phyloP scores from a whole-genome alignment of 2,113 vertebrate genomes.

The Apistogramma diplotaenia region DNA sequence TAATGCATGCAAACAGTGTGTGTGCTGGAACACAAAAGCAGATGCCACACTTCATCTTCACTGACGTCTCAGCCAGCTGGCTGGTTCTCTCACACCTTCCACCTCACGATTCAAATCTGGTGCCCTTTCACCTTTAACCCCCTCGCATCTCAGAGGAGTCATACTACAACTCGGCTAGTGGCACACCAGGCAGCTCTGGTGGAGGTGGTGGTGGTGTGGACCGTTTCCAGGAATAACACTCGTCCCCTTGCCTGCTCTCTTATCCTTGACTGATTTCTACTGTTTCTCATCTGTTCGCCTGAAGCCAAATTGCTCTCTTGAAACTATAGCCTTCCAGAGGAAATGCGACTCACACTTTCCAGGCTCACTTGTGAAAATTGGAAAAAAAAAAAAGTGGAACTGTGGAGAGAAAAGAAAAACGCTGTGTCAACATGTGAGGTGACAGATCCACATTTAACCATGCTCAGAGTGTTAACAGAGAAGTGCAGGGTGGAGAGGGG shows the following conservation, averaged over 20 bases:
- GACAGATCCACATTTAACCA: neutral
- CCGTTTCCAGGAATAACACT: constrained; percentile 35
- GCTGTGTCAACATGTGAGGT: neutral
- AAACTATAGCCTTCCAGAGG: too few relatives aligned
- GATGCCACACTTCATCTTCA: neutral
- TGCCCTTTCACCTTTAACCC: constrained; percentile 11
- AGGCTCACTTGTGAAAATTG: too few relatives aligned
- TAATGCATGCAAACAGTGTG: neutral
- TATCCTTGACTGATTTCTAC: constrained; percentile 6
- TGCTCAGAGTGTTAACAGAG: neutral
- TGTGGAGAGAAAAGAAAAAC: neutral
- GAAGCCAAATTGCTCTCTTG: too few relatives aligned
- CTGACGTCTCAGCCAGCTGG: constrained; percentile 36
- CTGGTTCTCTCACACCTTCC: constrained; percentile 16
- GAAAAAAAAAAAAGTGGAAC: neutral
- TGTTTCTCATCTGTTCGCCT: too few relatives aligned
- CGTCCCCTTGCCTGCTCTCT: neutral
- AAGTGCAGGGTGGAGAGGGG: neutral
- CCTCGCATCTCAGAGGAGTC: neutral
- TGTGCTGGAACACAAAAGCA: neutral
- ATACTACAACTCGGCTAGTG: neutral
- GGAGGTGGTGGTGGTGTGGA: constrained; percentile 2
- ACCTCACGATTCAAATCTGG: constrained; percentile 5
- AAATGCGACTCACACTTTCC: too few relatives aligned
- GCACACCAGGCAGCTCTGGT: neutral